Conservation (phyloP, 2,113 vertebrate genomes). For the Nycticebus coucang region DNA sequence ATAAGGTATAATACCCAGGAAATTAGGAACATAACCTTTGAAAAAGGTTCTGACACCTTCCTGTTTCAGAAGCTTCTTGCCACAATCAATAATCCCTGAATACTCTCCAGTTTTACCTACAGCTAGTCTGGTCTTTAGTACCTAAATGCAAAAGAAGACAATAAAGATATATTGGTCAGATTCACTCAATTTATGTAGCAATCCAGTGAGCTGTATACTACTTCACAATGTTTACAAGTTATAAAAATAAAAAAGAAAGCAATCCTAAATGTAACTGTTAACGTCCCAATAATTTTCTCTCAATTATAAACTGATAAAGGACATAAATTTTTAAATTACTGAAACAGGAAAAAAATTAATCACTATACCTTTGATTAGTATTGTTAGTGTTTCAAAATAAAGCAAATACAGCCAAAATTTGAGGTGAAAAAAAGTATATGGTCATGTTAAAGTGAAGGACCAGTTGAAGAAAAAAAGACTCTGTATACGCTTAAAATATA, state of each 20-base stretch:
- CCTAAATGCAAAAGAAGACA: slow-evolving; percentile 81
- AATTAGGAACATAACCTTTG: slow-evolving; percentile 94
- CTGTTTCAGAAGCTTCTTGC: slow-evolving; percentile 90
- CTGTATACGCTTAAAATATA: neutral
- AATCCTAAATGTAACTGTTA: slow-evolving; percentile 13
- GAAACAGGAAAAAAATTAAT: neutral
- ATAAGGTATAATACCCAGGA: slow-evolving; percentile 93
- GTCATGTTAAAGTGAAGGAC: neutral
- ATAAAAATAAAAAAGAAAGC: slow-evolving; percentile 34
- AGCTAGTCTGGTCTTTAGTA: slow-evolving; percentile 93
- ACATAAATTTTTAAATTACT: neutral
- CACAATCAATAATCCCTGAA: slow-evolving; percentile 91
- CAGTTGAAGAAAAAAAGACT: neutral
- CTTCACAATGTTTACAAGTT: neutral
- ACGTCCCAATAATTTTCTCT: neutral
- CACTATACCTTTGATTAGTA: neutral
- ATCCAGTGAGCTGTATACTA: neutral
- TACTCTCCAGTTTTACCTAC: slow-evolving; percentile 93
- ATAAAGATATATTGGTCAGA: slow-evolving; percentile 20
- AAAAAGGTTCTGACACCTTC: slow-evolving; percentile 92
- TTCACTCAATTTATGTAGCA: neutral
- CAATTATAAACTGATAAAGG: neutral
- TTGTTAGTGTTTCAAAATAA: neutral
- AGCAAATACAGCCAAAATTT: neutral
- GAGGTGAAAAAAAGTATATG: neutral